These are phyloP conservation scores for Ascaphus truei DNA, from an alignment of 2,113 vertebrate genomes.

Conservation along the genomic window DNA sequence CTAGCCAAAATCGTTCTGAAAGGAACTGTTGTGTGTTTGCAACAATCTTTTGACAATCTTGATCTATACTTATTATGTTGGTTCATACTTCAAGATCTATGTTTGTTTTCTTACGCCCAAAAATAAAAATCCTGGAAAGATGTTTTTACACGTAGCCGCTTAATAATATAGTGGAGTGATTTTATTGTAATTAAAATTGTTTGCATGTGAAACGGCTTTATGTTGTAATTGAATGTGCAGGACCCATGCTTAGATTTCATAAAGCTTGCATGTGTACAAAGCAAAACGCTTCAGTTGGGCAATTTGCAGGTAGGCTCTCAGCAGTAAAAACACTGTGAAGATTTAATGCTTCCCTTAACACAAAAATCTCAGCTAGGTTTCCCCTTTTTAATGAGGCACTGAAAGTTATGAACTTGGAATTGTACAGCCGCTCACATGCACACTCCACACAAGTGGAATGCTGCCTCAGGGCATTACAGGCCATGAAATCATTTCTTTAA, in stretches of 20 bases:
- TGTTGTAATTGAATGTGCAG: too few species aligned
- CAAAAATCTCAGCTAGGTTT: not conserved
- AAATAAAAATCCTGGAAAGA: too few species aligned
- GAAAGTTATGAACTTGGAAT: conserved; percentile 33
- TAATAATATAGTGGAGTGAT: too few species aligned
- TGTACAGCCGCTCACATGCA: conserved; percentile 9
- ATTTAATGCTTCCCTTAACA: conserved; percentile 32
- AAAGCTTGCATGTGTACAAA: not conserved
- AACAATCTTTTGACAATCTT: too few species aligned
- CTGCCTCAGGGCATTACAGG: conserved; percentile 29
- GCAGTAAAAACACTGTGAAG: conserved; percentile 26
- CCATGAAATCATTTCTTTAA: conserved; percentile 36
- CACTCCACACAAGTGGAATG: conserved; percentile 26
- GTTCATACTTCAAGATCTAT: too few species aligned
- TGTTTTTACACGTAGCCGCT: too few species aligned
- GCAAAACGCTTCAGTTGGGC: not conserved
- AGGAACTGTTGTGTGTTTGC: too few species aligned
- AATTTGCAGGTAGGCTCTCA: conserved; percentile 17
- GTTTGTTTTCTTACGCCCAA: too few species aligned
- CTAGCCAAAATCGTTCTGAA: too few species aligned
- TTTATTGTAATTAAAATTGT: too few species aligned
- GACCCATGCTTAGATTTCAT: not conserved
- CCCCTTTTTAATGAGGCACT: conserved; percentile 25
- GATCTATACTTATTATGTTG: too few species aligned
- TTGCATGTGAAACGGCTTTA: too few species aligned